Percentiles rank a stretch among this genome's conserved stretches.
These are phyloP conservation scores for Rotaria socialis DNA, from an alignment of 2,888 invertebrate species.

Conservation along the genomic window DNA sequence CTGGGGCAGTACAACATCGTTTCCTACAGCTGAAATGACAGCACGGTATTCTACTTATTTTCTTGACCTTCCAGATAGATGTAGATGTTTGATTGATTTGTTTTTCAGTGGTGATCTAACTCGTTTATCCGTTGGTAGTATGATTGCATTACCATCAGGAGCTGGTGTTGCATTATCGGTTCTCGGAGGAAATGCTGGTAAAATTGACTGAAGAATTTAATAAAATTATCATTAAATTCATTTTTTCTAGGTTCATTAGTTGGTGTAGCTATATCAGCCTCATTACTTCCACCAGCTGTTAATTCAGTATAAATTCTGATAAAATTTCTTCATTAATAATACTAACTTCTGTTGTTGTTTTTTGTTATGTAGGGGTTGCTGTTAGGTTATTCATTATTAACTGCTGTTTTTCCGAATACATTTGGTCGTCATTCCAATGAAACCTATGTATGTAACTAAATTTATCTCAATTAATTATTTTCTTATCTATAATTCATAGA, in stretches of 20 bases:
- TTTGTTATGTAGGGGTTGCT: not conserved
- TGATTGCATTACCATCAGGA: constrained; percentile 74
- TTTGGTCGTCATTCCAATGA: constrained; percentile 1
- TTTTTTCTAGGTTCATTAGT: constrained; percentile 65
- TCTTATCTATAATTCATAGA: not conserved
- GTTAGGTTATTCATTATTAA: constrained; percentile 22
- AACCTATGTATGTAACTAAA: not conserved
- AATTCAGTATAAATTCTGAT: not conserved
- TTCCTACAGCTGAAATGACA: constrained; percentile 64
- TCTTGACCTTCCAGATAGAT: too few relatives aligned
- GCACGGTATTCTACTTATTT: constrained; percentile 59
- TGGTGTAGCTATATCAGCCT: constrained; percentile 77
- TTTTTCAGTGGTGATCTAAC: constrained; percentile 64
- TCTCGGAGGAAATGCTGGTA: constrained; percentile 70
- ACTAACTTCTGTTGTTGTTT: not conserved
- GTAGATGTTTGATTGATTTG: constrained; percentile 9
- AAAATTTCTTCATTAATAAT: not conserved
- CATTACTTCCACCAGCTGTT: constrained; percentile 74
- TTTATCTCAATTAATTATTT: too few relatives aligned
- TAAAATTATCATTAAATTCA: not conserved
- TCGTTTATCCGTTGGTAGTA: constrained; percentile 69
- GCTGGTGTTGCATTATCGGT: constrained; percentile 74
- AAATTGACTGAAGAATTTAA: not conserved
- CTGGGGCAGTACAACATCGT: constrained; percentile 51
- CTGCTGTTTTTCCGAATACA: not conserved